Evolutionary conservation across 2,113 vertebrate genomes (phyloP).

Genomic region (Meles meles): DNA sequence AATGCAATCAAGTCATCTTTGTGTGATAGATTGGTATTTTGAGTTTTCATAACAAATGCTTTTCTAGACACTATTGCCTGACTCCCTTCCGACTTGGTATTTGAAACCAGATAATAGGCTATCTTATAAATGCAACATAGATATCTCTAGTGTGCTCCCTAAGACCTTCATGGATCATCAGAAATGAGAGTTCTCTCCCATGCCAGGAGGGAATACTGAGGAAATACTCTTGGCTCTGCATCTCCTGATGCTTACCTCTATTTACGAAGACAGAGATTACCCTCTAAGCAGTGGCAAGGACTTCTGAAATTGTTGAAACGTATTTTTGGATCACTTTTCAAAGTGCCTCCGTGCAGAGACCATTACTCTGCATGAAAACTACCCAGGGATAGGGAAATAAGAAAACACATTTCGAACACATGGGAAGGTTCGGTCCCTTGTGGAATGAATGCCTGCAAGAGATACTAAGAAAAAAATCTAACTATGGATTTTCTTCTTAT

Average conservation of each 20-base stretch:
- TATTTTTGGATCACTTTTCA: constrained; percentile 57
- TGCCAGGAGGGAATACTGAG: constrained; percentile 64
- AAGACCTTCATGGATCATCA: constrained; percentile 70
- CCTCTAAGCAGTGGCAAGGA: constrained; percentile 63
- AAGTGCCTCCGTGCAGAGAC: constrained; percentile 33
- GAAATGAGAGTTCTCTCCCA: constrained; percentile 68
- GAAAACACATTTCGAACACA: constrained; percentile 20
- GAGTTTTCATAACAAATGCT: constrained; percentile 75
- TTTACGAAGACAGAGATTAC: constrained; percentile 71
- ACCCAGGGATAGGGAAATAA: constrained; percentile 18
- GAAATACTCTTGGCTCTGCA: constrained; percentile 55
- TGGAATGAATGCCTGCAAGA: constrained; percentile 30
- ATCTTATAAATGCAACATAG: constrained; percentile 76
- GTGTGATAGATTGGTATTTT: constrained; percentile 73
- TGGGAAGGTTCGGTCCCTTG: not conserved
- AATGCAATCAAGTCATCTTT: constrained; percentile 67
- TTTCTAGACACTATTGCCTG: constrained; percentile 72
- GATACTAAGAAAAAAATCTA: not conserved
- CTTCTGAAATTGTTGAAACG: constrained; percentile 71
- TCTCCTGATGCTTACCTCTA: constrained; percentile 63
- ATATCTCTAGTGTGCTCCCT: constrained; percentile 69
- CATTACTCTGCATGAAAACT: constrained; percentile 42
- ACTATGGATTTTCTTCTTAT: not conserved
- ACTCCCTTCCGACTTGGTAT: constrained; percentile 67
- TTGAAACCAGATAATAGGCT: constrained; percentile 80